A percentile compares a stretch with the other conserved stretches of the same genome.
These are phyloP conservation scores for Spatulosminthurus flaviceps DNA, from an alignment of 2,888 invertebrate genomes.

Conservation along the genomic window DNA sequence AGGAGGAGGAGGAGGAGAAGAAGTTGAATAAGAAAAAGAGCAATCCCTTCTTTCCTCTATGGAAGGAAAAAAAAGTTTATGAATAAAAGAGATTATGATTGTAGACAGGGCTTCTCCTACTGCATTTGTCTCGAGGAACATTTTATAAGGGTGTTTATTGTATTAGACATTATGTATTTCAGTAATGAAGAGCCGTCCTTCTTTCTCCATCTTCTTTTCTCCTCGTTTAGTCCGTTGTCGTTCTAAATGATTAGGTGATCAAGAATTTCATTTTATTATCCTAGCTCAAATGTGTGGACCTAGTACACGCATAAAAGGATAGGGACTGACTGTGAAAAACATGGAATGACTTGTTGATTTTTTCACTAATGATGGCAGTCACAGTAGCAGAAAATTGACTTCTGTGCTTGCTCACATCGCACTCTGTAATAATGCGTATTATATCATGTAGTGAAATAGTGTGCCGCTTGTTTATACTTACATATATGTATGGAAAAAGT, in stretches of 20 bases:
- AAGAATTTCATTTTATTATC: slow-evolving; percentile 44
- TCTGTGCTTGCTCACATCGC: neutral
- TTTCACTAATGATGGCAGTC: slow-evolving; percentile 16
- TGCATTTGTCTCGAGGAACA: neutral
- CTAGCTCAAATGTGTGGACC: slow-evolving; percentile 11
- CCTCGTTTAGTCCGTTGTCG: neutral
- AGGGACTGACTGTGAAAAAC: neutral
- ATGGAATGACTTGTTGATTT: slow-evolving; percentile 33
- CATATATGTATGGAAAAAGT: no score
- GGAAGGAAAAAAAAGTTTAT: slow-evolving; percentile 25
- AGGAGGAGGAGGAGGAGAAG: no score
- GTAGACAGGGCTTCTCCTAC: slow-evolving; percentile 3
- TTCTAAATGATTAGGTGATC: slow-evolving; percentile 33
- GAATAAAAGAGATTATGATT: slow-evolving; percentile 28
- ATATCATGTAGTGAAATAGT: neutral
- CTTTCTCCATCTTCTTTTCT: neutral
- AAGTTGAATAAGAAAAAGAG: neutral
- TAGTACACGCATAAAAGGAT: neutral
- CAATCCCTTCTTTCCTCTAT: neutral
- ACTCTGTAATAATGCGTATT: neutral
- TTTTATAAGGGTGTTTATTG: neutral
- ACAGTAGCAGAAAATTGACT: slow-evolving; percentile 36
- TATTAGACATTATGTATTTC: no score
- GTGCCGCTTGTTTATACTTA: neutral
- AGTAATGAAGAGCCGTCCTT: neutral